These are phyloP conservation scores for Leptura quadrifasciata DNA, from an alignment of 2,888 invertebrate genomes.

Conservation along the genomic window DNA sequence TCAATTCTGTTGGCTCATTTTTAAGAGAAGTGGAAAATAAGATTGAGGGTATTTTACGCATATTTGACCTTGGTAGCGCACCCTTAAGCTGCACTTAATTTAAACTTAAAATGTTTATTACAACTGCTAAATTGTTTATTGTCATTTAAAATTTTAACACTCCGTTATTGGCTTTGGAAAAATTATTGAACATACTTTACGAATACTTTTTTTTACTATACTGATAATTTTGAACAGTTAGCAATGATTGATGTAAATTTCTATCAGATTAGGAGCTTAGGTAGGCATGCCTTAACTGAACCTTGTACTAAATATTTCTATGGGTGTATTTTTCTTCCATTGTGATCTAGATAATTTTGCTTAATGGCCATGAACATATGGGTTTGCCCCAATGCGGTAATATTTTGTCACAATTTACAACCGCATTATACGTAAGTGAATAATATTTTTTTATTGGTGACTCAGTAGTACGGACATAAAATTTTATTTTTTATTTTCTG, in stretches of 20 bases:
- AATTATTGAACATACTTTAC: too few species aligned
- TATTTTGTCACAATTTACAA: constrained; percentile 27
- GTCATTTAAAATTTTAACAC: too few species aligned
- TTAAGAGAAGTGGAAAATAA: too few species aligned
- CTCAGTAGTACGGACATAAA: neutral
- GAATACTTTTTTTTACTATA: neutral
- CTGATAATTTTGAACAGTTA: neutral
- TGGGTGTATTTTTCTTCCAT: constrained; percentile 22
- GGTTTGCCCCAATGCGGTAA: constrained; percentile 16
- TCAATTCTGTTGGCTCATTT: too few species aligned
- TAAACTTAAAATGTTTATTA: too few species aligned
- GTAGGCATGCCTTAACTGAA: constrained; percentile 17
- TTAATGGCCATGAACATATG: constrained; percentile 27
- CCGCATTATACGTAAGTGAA: neutral
- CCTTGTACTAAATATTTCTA: constrained; percentile 35
- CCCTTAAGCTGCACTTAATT: too few species aligned
- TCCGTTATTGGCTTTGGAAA: too few species aligned
- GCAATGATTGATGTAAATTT: constrained; percentile 13
- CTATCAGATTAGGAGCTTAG: constrained; percentile 1
- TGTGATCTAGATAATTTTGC: constrained; percentile 35
- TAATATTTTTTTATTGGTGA: neutral
- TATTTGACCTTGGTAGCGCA: too few species aligned
- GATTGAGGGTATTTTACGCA: too few species aligned
- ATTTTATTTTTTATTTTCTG: neutral
- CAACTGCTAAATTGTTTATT: too few species aligned